Percentiles rank a stretch among this genome's conserved stretches.
Evolutionary conservation across 2,888 invertebrate genomes (phyloP).

Genomic region (Melanchra persicariae): DNA sequence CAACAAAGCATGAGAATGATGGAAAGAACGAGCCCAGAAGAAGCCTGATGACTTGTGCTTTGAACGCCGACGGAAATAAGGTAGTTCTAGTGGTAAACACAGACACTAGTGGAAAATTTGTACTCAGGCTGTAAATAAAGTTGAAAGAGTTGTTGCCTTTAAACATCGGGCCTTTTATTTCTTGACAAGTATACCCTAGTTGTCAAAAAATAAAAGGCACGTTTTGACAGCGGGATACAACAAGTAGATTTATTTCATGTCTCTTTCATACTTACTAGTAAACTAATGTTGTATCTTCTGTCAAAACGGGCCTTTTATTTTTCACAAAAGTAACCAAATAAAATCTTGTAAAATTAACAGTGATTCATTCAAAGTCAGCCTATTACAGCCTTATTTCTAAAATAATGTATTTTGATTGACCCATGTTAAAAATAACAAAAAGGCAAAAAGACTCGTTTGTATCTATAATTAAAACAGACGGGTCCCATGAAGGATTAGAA

Average conservation of each 20-base stretch:
- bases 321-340: not conserved
- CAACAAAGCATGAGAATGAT: no score
- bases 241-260: no score
- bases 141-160: no score
- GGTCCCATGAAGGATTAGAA: slow-evolving; percentile 52
- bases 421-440: slow-evolving; percentile 2
- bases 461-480: slow-evolving; percentile 42
- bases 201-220: no score
- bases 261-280: no score
- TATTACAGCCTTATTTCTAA: not conserved
- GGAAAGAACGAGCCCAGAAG: no score
- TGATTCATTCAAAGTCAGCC: not conserved
- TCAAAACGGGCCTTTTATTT: no score
- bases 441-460: slow-evolving; percentile 3
- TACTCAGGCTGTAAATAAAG: not conserved
- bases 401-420: not conserved
- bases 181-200: no score
- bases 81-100: not conserved
- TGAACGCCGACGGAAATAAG: not conserved
- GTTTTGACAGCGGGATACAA: no score
- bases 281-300: no score
- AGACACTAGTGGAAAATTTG: not conserved
- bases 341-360: not conserved
- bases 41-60: not conserved
- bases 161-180: no score